Evolutionary conservation across 2,888 invertebrate genomes (phyloP).

Genomic region (Salticus scenicus): DNA sequence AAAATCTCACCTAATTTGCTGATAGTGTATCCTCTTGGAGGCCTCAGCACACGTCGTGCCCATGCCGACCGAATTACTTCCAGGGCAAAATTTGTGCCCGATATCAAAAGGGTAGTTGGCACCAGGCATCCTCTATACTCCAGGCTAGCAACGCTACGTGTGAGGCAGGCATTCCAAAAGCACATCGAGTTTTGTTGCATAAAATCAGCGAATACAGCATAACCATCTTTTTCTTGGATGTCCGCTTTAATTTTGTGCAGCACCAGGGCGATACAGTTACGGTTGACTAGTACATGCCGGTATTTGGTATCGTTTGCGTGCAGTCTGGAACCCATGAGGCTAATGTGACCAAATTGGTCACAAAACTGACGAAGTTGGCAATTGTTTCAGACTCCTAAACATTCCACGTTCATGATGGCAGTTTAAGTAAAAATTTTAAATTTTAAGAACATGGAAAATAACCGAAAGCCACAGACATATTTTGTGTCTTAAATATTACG

Average conservation of each 20-base stretch:
- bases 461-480: too few species aligned
- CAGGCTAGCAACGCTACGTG: conserved; percentile 82
- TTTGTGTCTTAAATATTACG: too few species aligned
- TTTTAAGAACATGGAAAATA: too few species aligned
- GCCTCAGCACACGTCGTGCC: conserved; percentile 92
- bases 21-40: conserved; percentile 94
- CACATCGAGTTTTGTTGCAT: conserved; percentile 93
- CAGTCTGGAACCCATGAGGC: conserved; percentile 44
- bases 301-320: not conserved
- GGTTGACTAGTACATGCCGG: conserved; percentile 32
- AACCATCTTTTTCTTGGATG: conserved; percentile 27
- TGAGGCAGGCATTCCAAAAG: conserved; percentile 93
- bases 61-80: conserved; percentile 92
- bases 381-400: too few species aligned
- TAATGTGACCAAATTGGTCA: too few species aligned
- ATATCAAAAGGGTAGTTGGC: conserved; percentile 88
- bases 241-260: not conserved
- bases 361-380: too few species aligned
- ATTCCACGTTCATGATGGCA: too few species aligned
- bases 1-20: conserved; percentile 93
- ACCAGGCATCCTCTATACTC: conserved; percentile 93
- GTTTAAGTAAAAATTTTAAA: too few species aligned
- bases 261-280: conserved; percentile 48
- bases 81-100: conserved; percentile 90
- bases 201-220: conserved; percentile 82